A percentile compares a stretch with the other conserved stretches of the same genome.
These are phyloP conservation scores for Drosophila guanche DNA, from an alignment of 1,140 invertebrate genomes.

Conservation along the genomic window DNA sequence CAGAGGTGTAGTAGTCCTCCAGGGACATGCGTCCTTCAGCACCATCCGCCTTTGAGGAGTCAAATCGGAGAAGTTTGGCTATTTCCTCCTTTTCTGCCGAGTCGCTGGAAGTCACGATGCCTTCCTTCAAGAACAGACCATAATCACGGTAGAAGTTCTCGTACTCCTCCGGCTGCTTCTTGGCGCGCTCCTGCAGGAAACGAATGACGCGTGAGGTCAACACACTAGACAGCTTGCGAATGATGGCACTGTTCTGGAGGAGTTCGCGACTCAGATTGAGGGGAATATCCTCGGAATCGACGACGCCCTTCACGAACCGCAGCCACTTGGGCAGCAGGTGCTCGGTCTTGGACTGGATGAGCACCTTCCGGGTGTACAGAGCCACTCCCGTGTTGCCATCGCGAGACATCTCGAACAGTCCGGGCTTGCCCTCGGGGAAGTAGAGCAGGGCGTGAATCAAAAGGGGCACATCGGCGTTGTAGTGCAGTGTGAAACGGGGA, in stretches of 20 bases:
- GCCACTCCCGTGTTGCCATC: constrained; percentile 92
- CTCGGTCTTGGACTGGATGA: constrained; percentile 96
- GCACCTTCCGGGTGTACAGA: constrained; percentile 94
- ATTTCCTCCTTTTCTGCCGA: constrained; percentile 96
- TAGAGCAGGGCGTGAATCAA: constrained; percentile 96
- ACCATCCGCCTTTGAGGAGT: constrained; percentile 91
- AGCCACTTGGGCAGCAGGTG: constrained; percentile 97
- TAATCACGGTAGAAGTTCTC: constrained; percentile 96
- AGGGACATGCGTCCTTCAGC: constrained; percentile 90
- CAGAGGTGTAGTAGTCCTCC: constrained; percentile 92
- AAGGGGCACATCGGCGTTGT: constrained; percentile 94
- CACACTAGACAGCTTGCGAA: constrained; percentile 93
- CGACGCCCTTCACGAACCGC: constrained; percentile 96
- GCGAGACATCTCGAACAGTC: constrained; percentile 94
- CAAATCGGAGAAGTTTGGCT: constrained; percentile 94
- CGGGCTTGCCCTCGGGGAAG: constrained; percentile 95
- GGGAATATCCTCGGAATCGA: constrained; percentile 99
- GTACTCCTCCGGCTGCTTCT: constrained; percentile 93
- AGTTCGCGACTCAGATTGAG: constrained; percentile 98
- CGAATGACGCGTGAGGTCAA: constrained; percentile 93
- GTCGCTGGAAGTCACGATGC: constrained; percentile 93
- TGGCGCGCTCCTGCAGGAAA: constrained; percentile 93
- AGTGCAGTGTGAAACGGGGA: constrained; percentile 93
- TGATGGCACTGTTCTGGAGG: constrained; percentile 95
- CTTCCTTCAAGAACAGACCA: constrained; percentile 97